Evolutionary conservation across 2,113 vertebrate species (phyloP).

Genomic region (Sakesphorus luctuosus): DNA sequence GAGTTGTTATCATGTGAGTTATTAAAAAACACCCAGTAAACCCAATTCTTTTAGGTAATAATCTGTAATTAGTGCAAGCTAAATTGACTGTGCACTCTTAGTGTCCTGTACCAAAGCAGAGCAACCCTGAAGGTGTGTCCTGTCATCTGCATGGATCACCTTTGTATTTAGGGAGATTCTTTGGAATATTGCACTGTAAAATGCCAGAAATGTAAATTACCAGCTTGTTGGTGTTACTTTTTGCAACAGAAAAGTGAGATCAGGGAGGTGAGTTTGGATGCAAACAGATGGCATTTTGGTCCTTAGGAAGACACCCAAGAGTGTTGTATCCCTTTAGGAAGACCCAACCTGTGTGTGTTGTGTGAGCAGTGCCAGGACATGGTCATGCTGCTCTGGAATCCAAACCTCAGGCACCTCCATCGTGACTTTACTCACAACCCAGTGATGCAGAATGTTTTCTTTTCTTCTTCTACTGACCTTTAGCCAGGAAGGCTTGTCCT

Average conservation of each 20-base stretch:
- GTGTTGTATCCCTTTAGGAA: background rate
- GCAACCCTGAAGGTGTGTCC: background rate
- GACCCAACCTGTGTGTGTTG: background rate
- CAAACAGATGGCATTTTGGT: background rate
- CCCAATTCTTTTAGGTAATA: background rate
- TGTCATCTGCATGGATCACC: background rate
- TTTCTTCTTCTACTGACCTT: background rate
- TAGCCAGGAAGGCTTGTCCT: background rate
- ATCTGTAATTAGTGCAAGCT: background rate
- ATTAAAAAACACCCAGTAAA: slow-evolving; percentile 8
- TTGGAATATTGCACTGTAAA: background rate
- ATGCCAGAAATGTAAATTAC: background rate
- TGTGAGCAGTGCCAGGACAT: background rate
- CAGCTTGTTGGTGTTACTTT: background rate
- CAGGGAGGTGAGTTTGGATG: background rate
- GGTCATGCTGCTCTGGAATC: background rate
- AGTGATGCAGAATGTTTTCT: background rate
- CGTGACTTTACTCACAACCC: background rate
- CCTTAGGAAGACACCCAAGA: too few species aligned
- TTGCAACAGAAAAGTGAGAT: background rate
- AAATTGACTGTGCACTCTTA: background rate
- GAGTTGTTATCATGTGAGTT: background rate
- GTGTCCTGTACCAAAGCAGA: background rate
- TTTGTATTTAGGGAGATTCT: background rate
- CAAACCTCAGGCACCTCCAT: background rate